A percentile compares a stretch with the other conserved stretches of the same genome.
phyloP scores from a whole-genome alignment of 2,113 vertebrate species.

The Promerops cafer region DNA sequence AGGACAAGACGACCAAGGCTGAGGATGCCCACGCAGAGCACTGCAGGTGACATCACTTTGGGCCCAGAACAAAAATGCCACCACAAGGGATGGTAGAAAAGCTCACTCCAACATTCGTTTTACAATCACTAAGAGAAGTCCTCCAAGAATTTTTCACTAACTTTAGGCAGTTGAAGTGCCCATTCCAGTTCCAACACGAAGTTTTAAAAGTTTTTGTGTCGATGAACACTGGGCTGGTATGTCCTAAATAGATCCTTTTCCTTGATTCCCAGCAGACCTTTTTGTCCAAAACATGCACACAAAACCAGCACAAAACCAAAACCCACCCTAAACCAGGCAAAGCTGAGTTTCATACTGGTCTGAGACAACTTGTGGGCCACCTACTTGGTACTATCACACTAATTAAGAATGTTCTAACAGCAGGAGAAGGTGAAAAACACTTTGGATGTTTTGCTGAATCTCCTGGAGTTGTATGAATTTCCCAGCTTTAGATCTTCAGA shows the following conservation, averaged over 20 bases:
- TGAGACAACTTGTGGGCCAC: neutral
- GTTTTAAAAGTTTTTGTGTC: neutral
- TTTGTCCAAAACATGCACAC: neutral
- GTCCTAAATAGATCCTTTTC: neutral
- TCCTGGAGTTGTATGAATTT: neutral
- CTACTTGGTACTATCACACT: neutral
- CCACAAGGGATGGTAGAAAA: neutral
- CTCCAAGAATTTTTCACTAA: fast-evolving
- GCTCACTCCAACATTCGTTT: neutral
- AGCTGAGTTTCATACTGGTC: neutral
- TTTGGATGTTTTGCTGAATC: neutral
- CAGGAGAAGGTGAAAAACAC: neutral
- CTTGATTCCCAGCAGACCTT: neutral
- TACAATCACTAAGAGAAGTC: neutral
- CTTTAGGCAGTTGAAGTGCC: fast-evolving
- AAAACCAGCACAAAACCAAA: neutral
- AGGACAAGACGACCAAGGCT: neutral
- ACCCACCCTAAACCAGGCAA: neutral
- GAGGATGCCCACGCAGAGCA: neutral
- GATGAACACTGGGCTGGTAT: fast-evolving
- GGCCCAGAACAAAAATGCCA: neutral
- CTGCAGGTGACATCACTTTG: neutral
- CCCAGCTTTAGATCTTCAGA: neutral
- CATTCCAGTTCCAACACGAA: neutral
- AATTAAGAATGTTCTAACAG: neutral